These are phyloP conservation scores for Triplophysa siluroides DNA, from an alignment of 2,113 vertebrate species.

Conservation along the genomic window DNA sequence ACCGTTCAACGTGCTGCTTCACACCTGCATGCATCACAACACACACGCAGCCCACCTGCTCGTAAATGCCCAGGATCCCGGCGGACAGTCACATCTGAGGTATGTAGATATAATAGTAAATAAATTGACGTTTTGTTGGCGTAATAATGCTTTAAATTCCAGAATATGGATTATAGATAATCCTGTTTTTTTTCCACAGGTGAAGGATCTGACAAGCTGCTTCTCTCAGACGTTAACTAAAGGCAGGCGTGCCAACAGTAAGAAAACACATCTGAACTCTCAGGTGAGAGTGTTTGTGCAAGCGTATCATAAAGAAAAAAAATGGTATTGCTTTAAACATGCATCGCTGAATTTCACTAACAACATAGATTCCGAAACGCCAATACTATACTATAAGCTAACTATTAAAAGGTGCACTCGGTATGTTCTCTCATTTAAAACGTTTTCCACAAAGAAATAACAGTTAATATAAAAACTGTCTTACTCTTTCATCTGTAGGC, in stretches of 20 bases:
- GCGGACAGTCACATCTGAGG: slow-evolving; percentile 73
- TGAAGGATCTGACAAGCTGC: slow-evolving; percentile 81
- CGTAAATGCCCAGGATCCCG: slow-evolving; percentile 66
- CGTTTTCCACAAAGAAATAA: too few relatives aligned
- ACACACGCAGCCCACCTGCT: slow-evolving; percentile 63
- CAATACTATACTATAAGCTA: too few relatives aligned
- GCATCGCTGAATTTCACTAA: too few relatives aligned
- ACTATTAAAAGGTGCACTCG: too few relatives aligned
- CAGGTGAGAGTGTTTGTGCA: slow-evolving; percentile 6
- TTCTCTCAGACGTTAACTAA: slow-evolving; percentile 84
- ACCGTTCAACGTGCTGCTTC: slow-evolving; percentile 81
- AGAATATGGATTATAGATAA: too few relatives aligned
- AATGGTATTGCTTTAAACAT: background rate
- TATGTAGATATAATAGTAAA: slow-evolving; percentile 34
- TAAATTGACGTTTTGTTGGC: background rate
- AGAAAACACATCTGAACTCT: slow-evolving; percentile 45
- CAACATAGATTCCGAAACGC: too few relatives aligned
- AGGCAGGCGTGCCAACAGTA: slow-evolving; percentile 60
- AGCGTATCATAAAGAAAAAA: too few relatives aligned
- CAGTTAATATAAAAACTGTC: too few relatives aligned
- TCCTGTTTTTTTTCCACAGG: slow-evolving; percentile 53
- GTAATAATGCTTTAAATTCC: too few relatives aligned
- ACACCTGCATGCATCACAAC: background rate
- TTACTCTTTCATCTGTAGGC: slow-evolving; percentile 53
- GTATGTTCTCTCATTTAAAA: too few relatives aligned